A percentile compares a stretch with the other conserved stretches of the same genome.
phyloP scores from a whole-genome alignment of 2,113 vertebrate species.

The Sclerurus mexicanus region DNA sequence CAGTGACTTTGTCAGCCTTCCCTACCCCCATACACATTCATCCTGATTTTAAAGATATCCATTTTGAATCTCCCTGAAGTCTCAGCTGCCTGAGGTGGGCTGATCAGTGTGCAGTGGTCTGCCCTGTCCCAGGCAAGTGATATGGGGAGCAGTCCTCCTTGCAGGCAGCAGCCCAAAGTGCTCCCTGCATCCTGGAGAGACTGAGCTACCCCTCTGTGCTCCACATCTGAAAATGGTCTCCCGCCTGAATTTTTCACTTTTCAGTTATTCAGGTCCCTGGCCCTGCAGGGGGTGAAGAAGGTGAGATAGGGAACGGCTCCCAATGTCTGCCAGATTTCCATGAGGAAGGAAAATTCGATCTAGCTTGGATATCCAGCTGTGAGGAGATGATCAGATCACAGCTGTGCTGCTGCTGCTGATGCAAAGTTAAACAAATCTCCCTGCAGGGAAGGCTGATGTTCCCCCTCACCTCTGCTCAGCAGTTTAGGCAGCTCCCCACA shows the following conservation, averaged over 20 bases:
- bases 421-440: neutral
- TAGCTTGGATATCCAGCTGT: neutral
- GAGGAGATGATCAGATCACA: neutral
- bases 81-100: neutral
- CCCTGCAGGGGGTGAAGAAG: neutral
- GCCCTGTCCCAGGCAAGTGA: accelerated
- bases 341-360: neutral
- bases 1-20: neutral
- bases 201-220: neutral
- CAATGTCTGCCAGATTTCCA: neutral
- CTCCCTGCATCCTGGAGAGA: neutral
- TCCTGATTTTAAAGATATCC: neutral
- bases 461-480: accelerated
- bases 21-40: accelerated
- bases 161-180: accelerated
- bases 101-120: accelerated
- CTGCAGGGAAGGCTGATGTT: neutral
- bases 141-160: accelerated
- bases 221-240: neutral
- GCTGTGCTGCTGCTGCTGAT: neutral
- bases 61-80: neutral
- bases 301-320: accelerated
- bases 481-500: neutral
- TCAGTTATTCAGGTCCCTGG: neutral
- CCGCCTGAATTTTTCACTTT: neutral